phyloP scores from a whole-genome alignment of 2,888 invertebrate species.

The Galeruca laticollis region DNA sequence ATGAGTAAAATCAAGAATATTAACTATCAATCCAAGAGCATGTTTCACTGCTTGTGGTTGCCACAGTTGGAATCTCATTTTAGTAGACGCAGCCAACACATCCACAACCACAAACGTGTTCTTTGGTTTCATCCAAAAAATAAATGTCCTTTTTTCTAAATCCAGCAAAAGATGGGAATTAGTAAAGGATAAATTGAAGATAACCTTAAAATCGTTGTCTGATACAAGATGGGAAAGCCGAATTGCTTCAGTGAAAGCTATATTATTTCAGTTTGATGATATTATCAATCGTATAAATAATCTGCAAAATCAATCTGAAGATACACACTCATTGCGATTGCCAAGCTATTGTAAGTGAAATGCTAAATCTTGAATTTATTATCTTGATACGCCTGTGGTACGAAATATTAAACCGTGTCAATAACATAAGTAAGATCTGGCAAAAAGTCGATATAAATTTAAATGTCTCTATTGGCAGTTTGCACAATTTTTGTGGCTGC shows the following conservation, averaged over 20 bases:
- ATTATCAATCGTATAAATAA: too few species aligned
- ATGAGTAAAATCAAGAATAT: too few species aligned
- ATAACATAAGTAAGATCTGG: too few species aligned
- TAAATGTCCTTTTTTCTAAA: not conserved
- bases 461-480: too few species aligned
- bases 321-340: not conserved
- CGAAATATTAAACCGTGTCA: too few species aligned
- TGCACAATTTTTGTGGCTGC: too few species aligned
- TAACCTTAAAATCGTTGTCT: not conserved
- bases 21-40: too few species aligned
- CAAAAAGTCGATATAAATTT: too few species aligned
- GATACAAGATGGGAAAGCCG: not conserved
- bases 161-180: not conserved
- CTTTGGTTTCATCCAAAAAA: not conserved
- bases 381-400: not conserved
- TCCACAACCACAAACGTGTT: not conserved
- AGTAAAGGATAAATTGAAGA: not conserved
- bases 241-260: not conserved
- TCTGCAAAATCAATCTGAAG: too few species aligned
- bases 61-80: not conserved
- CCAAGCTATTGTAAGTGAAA: not conserved
- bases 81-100: too few species aligned
- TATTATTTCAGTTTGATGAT: too few species aligned
- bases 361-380: not conserved
- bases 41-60: slow-evolving; percentile 2